Evolutionary conservation across 2,888 invertebrate genomes (phyloP), one percentile per base, ranked within the genome.

Genomic region (Erebia epiphron): DNA sequence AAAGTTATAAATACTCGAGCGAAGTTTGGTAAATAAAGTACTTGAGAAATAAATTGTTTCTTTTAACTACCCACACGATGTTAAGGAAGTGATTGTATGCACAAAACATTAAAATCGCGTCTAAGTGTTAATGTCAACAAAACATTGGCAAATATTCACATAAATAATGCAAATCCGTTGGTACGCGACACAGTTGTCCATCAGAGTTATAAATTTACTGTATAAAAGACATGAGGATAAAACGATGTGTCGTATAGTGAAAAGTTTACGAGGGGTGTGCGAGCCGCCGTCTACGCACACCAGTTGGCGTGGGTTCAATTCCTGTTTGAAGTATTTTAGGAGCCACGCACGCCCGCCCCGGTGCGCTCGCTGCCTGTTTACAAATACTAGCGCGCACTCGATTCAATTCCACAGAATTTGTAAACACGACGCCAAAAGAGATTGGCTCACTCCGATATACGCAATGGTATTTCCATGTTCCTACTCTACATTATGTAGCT

Each of bases 321-420:
- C 91, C 90, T 92, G 90, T 90, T 89, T 86, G 87, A 89, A 83
- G 89, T 92, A 93, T 92, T 92, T 92, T 88, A 77, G 89, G 92
- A 90, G 83, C 83, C 89, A 88, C 86, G 87, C 89, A 86, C 86
- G 84, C 83, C 80, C 80, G 83, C 80, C 77, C 79, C 81, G 81
- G 74, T 69, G 74, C 72, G 75, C 76, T 67, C 72, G 80, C 82
- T 83, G 84, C 87, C 86, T 92, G 92, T 92, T 92, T 92, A 92
- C 92, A 89, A 93, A 93, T 92, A 91, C 86, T 90, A 87, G 86
- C 85, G 83, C 87, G 84, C 86, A 87, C 86, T 87, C 88, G 87
- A 88, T 91, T 90, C 87, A 84, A 90, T 89, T 90, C 83, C 88
- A 82, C 84, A 79, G 84, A 87, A 88, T 91, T 89, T 87, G 88